Evolutionary conservation across 2,113 vertebrate species (phyloP).

Genomic region (Chionodraco myersi): DNA sequence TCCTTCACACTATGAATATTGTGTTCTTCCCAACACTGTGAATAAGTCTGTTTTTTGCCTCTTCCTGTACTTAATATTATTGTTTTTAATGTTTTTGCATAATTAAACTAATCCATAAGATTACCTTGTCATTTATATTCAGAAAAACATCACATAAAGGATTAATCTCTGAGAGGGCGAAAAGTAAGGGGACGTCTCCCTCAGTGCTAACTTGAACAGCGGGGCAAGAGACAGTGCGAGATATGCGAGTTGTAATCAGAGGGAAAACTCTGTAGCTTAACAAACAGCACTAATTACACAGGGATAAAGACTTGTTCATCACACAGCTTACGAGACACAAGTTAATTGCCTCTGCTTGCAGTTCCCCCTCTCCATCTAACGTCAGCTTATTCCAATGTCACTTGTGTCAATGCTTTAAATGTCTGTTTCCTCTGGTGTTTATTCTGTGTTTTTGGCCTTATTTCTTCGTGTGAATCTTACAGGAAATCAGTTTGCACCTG

Average conservation of each 20-base stretch:
- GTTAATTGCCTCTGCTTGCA: constrained; percentile 82
- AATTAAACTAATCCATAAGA: background rate
- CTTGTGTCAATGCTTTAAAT: constrained; percentile 31
- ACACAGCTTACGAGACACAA: constrained; percentile 80
- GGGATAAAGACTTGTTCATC: constrained; percentile 84
- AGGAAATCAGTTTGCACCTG: constrained; percentile 3
- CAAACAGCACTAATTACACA: constrained; percentile 85
- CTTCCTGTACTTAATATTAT: too few species aligned
- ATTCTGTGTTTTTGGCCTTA: constrained; percentile 4
- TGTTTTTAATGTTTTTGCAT: too few species aligned
- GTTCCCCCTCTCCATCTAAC: constrained; percentile 62
- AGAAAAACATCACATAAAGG: background rate
- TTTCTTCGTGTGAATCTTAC: background rate
- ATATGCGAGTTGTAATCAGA: constrained; percentile 76
- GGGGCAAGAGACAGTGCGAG: constrained; percentile 38
- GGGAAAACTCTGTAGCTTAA: constrained; percentile 76
- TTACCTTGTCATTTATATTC: background rate
- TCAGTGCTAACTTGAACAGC: constrained; percentile 27
- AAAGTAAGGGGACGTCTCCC: constrained; percentile 14
- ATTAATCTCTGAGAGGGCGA: background rate
- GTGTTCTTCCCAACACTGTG: too few species aligned
- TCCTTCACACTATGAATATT: too few species aligned
- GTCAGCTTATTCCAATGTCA: constrained; percentile 65
- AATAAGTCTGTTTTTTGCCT: too few species aligned
- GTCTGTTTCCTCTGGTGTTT: constrained; percentile 12